Evolutionary conservation across 1,140 invertebrate genomes (phyloP).

Genomic region (Amphibalanus amphitrite): DNA sequence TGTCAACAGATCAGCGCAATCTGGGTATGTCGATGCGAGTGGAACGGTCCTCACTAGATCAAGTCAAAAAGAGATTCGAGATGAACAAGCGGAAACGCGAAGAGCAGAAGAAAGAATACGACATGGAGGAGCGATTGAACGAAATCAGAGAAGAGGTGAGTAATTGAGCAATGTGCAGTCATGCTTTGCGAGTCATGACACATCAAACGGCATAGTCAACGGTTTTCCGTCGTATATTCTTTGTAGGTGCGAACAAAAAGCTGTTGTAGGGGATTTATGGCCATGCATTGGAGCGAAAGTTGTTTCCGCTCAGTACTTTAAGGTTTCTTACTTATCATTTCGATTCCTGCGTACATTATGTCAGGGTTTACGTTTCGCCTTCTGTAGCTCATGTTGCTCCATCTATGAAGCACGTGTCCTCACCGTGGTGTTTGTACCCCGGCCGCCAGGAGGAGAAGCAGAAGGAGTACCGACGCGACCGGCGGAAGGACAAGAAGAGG

Average conservation of each 20-base stretch:
- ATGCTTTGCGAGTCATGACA: background rate
- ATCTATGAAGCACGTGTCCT: no score
- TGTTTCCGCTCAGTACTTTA: no score
- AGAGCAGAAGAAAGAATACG: slow-evolving; percentile 92
- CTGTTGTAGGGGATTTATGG: background rate
- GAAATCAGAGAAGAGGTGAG: slow-evolving; percentile 82
- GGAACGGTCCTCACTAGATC: slow-evolving; percentile 83
- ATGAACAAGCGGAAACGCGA: slow-evolving; percentile 84
- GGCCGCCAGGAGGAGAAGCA: slow-evolving; percentile 63
- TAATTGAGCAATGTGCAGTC: background rate
- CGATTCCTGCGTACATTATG: no score
- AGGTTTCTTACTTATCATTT: no score
- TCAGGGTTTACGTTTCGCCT: no score
- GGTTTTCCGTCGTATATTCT: background rate
- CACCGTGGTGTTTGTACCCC: no score
- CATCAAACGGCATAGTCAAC: background rate
- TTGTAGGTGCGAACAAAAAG: background rate
- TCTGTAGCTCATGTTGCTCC: no score
- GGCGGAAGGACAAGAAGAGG: slow-evolving; percentile 72
- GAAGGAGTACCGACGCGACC: slow-evolving; percentile 80
- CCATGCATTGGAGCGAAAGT: slow-evolving; percentile 7
- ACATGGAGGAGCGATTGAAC: slow-evolving; percentile 71
- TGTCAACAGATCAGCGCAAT: slow-evolving; percentile 85
- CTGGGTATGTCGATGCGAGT: slow-evolving; percentile 99
- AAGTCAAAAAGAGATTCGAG: slow-evolving; percentile 87